Evolutionary conservation across 2,888 invertebrate genomes (phyloP), one percentile per base, ranked within the genome.

Genomic region (Rhogogaster chlorosoma): DNA sequence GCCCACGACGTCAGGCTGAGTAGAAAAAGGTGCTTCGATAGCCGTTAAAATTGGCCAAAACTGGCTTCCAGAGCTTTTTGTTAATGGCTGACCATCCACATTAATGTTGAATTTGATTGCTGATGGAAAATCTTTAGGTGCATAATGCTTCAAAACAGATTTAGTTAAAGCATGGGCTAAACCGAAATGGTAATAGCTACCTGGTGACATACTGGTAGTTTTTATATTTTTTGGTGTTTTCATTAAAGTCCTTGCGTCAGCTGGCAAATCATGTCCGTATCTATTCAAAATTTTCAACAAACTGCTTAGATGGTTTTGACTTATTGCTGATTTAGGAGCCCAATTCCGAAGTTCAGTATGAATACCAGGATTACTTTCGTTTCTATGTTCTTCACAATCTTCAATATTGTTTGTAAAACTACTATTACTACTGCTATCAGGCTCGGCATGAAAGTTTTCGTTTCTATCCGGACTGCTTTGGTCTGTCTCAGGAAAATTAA

Each of bases 1-100:
- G 49, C 86, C 84, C 49, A 85, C 73, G 29, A 86, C 64, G 83
- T 86, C 84, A 57, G 86, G 86, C 61, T 84, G 67, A 26, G 84
- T 86, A 85, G 26, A 75, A 83, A 83, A 83, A 61, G 75, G 49
- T 26, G 29, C 78, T 78, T n/a, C n/a, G n/a, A n/a, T n/a, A n/a
- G n/a, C n/a, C n/a, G n/a, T n/a, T n/a, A n/a, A n/a, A n/a, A n/a
- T n/a, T n/a, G n/a, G n/a, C n/a, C n/a, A n/a, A n/a, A n/a, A n/a
- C n/a, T n/a, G n/a, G n/a, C n/a, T n/a, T n/a, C n/a, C n/a, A n/a
- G n/a, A n/a, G n/a, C n/a, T n/a, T n/a, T n/a, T n/a, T n/a, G n/a
- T n/a, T n/a, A n/a, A n/a, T n/a, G n/a, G n/a, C n/a, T n/a, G n/a
- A n/a, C n/a, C n/a, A n/a, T n/a, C n/a, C n/a, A n/a, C n/a, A n/a